Conservation (phyloP, 2,797 vertebrate species). For the Pipistrellus pygmaeus region DNA sequence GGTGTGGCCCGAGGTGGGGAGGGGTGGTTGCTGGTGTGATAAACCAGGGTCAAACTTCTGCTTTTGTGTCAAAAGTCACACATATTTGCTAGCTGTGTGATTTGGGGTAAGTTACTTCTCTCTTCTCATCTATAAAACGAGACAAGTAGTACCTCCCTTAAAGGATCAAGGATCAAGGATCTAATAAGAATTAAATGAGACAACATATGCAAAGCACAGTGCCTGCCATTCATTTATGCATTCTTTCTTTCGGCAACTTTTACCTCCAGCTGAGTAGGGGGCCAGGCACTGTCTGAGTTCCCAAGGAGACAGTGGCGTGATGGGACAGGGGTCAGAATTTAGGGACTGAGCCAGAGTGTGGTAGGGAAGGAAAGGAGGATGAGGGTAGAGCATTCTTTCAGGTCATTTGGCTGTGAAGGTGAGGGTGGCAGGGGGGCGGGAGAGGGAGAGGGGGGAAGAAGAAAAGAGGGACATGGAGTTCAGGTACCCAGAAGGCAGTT, state of each 20-base stretch:
- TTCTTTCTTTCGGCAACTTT: not conserved
- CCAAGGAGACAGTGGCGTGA: not conserved
- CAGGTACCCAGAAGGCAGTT: not conserved
- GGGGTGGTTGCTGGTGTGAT: not conserved
- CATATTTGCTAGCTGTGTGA: not conserved
- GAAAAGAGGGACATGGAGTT: too few species aligned
- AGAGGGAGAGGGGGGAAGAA: too few species aligned
- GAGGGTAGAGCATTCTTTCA: not conserved
- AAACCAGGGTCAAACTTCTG: not conserved
- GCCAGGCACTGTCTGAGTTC: not conserved
- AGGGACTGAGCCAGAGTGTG: not conserved
- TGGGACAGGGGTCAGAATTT: not conserved
- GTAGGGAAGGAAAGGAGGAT: not conserved
- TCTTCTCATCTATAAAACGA: slow-evolving; percentile 14
- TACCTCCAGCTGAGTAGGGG: not conserved
- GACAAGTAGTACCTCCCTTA: not conserved
- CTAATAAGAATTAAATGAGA: not conserved
- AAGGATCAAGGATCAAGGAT: not conserved
- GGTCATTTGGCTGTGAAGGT: not conserved
- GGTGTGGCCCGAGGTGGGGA: not conserved
- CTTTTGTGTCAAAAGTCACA: not conserved
- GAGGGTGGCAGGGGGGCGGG: too few species aligned
- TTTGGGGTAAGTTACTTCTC: not conserved
- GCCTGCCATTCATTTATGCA: not conserved
- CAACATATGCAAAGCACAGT: not conserved